Conservation (phyloP, 2,797 vertebrate species). For the Tokudaia tokunoshimensis region DNA sequence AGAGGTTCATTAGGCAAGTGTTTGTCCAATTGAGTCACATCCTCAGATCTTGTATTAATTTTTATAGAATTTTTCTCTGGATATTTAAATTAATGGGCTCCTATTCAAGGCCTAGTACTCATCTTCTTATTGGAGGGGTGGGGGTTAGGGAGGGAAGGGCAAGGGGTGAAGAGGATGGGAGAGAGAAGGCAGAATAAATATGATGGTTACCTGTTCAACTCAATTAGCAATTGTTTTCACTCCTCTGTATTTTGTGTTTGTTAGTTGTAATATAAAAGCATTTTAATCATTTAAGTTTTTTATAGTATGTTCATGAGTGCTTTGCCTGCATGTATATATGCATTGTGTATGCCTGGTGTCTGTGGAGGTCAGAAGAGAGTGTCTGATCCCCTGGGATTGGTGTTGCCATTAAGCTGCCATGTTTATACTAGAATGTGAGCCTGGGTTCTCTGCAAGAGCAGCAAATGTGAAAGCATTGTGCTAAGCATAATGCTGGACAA, state of each 20-base stretch:
- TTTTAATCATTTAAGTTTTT: not conserved
- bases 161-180: too few relatives aligned
- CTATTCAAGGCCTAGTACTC: not conserved
- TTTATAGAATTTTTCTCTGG: slow-evolving; percentile 1
- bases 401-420: not conserved
- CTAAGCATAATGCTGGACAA: not conserved
- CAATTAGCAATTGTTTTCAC: not conserved
- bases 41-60: not conserved
- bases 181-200: not conserved
- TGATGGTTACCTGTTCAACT: not conserved
- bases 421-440: not conserved
- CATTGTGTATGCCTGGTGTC: not conserved
- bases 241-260: not conserved
- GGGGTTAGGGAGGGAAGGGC: not conserved
- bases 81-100: slow-evolving; percentile 4
- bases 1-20: not conserved
- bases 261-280: not conserved
- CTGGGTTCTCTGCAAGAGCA: not conserved
- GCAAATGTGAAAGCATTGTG: not conserved
- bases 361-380: not conserved
- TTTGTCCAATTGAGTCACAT: not conserved
- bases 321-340: not conserved
- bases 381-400: too few relatives aligned
- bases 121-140: not conserved
- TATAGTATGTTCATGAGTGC: not conserved